phyloP scores from a whole-genome alignment of 2,888 invertebrate genomes.

The Lithodes maja region DNA sequence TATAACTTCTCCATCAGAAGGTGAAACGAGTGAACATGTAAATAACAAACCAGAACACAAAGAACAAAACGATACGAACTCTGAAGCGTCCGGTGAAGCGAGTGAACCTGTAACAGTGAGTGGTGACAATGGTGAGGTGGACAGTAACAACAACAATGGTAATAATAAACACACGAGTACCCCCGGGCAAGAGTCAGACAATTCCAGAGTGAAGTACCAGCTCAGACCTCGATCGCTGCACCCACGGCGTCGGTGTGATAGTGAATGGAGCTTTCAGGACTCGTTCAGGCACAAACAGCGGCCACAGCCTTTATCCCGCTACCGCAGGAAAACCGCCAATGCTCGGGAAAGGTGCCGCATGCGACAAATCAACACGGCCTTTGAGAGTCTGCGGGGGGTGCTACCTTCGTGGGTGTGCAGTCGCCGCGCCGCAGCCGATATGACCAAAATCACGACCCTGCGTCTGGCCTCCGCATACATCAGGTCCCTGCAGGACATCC shows the following conservation, averaged over 20 bases:
- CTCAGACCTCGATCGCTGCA: conserved; percentile 47
- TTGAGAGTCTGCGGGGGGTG: conserved; percentile 55
- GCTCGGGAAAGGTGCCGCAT: conserved; percentile 58
- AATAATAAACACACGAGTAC: not conserved
- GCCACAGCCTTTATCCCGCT: conserved; percentile 51
- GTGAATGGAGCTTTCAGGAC: conserved; percentile 49
- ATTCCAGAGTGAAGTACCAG: conserved; percentile 43
- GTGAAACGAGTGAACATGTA: too few relatives aligned
- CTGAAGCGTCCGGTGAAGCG: too few relatives aligned
- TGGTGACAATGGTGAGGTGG: not conserved
- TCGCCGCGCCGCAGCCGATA: conserved; percentile 47
- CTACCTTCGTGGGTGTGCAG: conserved; percentile 57
- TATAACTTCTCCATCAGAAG: too few relatives aligned
- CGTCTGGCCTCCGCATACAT: conserved; percentile 53
- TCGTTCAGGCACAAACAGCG: conserved; percentile 45
- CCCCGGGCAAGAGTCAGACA: not conserved
- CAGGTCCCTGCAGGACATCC: conserved; percentile 54
- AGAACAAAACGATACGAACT: too few relatives aligned
- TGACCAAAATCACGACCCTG: conserved; percentile 60
- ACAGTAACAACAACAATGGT: not conserved
- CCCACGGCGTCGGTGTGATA: conserved; percentile 42
- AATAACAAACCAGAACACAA: too few relatives aligned
- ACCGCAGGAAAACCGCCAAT: conserved; percentile 59
- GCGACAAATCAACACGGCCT: conserved; percentile 58
- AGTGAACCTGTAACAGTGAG: too few relatives aligned